Percentiles rank a stretch among this genome's conserved stretches.
Evolutionary conservation across 1,140 invertebrate species (phyloP).

Genomic region (Magallana gigas): DNA sequence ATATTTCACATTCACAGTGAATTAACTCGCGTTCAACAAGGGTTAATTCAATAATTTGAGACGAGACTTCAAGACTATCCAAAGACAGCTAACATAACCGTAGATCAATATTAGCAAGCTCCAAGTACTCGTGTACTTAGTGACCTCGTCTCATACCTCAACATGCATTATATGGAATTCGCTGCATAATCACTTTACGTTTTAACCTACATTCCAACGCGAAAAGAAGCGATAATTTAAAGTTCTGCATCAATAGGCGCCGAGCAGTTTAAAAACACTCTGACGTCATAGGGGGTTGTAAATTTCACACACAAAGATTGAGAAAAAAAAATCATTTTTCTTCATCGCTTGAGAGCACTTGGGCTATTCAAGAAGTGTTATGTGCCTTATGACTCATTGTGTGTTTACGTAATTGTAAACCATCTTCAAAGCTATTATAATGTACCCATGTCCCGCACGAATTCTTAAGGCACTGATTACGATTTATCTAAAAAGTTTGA

Average conservation of each 20-base stretch:
- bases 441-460: no score
- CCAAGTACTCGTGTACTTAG: not conserved
- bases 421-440: not conserved
- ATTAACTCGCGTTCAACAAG: not conserved
- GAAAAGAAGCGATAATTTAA: not conserved
- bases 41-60: not conserved
- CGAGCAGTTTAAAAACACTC: not conserved
- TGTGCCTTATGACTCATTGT: not conserved
- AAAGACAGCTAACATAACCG: not conserved
- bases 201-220: not conserved
- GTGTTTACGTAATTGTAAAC: slow-evolving; percentile 6
- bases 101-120: not conserved
- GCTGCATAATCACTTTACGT: not conserved
- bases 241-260: slow-evolving; percentile 15
- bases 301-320: slow-evolving; percentile 28
- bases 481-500: no score
- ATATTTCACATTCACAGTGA: not conserved
- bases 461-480: no score
- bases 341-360: slow-evolving; percentile 23
- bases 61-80: not conserved
- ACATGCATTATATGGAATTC: slow-evolving; percentile 33
- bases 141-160: not conserved
- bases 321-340: slow-evolving; percentile 32
- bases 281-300: slow-evolving; percentile 7
- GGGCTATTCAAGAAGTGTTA: not conserved